phyloP scores from a whole-genome alignment of 2,113 vertebrate species.

The Pelodiscus sinensis region DNA sequence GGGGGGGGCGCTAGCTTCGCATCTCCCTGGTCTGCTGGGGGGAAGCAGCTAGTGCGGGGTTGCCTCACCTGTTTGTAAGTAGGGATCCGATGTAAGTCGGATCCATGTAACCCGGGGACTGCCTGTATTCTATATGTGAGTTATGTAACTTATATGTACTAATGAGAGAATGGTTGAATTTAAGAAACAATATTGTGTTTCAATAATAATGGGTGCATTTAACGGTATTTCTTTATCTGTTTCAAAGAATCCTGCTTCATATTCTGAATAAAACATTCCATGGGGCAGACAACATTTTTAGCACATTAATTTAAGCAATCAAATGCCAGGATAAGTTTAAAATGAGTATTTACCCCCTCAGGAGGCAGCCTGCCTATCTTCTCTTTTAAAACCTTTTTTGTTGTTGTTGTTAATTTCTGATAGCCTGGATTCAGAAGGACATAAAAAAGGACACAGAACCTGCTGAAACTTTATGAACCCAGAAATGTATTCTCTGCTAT shows the following conservation, averaged over 20 bases:
- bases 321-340: constrained; percentile 51
- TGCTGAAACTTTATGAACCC: constrained; percentile 69
- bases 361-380: constrained; percentile 52
- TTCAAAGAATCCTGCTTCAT: constrained; percentile 5
- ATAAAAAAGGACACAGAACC: constrained; percentile 66
- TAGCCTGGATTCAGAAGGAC: constrained; percentile 64
- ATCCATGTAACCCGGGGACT: too few species aligned
- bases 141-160: neutral
- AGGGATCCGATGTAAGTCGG: too few species aligned
- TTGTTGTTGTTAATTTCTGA: constrained; percentile 44
- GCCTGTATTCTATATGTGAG: neutral
- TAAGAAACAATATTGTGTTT: constrained; percentile 1
- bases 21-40: too few species aligned
- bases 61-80: too few species aligned
- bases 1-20: too few species aligned
- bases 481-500: constrained; percentile 52
- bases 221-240: neutral
- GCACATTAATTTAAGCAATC: constrained; percentile 38
- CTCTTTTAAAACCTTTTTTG: constrained; percentile 67
- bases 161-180: neutral
- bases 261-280: constrained; percentile 15
- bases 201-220: neutral
- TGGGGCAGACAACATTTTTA: constrained; percentile 8
- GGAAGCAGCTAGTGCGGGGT: too few species aligned
- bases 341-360: constrained; percentile 38